phyloP scores from a whole-genome alignment of 2,113 vertebrate species.

The Sterna hirundo region DNA sequence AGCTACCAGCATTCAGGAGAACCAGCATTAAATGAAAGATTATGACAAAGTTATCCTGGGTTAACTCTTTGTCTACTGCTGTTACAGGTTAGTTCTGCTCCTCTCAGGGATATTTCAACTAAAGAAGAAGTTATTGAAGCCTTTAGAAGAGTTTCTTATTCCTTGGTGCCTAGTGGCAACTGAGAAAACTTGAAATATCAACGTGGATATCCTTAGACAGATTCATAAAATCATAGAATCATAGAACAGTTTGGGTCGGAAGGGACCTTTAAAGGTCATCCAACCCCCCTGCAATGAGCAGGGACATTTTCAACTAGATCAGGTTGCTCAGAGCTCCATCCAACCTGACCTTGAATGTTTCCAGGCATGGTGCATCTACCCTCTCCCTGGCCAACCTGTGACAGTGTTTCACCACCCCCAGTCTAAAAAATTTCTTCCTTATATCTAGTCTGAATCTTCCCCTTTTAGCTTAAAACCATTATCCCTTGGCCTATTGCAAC shows the following conservation, averaged over 20 bases:
- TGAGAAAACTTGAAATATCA: neutral
- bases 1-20: neutral
- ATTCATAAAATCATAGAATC: neutral
- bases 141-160: neutral
- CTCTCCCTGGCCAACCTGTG: neutral
- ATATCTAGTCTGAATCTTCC: neutral
- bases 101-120: neutral
- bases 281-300: no score
- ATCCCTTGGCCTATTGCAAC: no score
- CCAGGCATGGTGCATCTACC: neutral
- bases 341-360: neutral
- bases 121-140: neutral
- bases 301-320: neutral
- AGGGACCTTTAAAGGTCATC: neutral
- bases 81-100: neutral
- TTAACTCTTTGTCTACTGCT: neutral
- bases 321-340: neutral
- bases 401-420: neutral
- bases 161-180: neutral
- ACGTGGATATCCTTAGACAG: neutral
- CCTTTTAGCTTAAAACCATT: neutral
- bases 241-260: neutral
- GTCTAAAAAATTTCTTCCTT: neutral
- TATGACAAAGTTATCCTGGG: neutral
- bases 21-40: neutral